Evolutionary conservation across 2,797 vertebrate genomes (phyloP).

Genomic region (Sebastiscus albofasciatus): DNA sequence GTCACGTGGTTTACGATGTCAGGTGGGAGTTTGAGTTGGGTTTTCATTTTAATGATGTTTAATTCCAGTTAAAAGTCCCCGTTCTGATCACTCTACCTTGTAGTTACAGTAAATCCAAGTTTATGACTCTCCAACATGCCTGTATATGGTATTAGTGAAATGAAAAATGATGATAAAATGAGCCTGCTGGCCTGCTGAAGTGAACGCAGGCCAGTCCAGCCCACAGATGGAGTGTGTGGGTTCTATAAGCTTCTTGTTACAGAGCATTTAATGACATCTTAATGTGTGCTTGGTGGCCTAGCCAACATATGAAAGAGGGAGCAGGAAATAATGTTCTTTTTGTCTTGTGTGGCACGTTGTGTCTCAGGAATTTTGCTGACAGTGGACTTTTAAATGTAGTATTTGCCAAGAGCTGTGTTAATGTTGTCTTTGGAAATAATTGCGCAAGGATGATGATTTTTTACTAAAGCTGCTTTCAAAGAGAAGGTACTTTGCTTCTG

Average conservation of each 20-base stretch:
- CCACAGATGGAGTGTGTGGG: slow-evolving; percentile 15
- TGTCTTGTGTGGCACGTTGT: neutral
- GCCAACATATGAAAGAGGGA: neutral
- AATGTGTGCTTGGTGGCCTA: neutral
- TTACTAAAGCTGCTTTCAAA: neutral
- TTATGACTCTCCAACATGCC: neutral
- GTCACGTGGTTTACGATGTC: no score
- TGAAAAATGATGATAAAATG: neutral
- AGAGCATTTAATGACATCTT: slow-evolving; percentile 6
- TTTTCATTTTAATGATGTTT: no score
- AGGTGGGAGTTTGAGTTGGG: no score
- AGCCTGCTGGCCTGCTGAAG: slow-evolving; percentile 1
- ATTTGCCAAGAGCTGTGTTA: slow-evolving; percentile 8
- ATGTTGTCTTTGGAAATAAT: neutral
- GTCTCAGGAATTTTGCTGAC: slow-evolving; percentile 18
- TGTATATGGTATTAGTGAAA: neutral
- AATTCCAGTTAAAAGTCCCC: neutral
- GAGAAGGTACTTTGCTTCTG: neutral
- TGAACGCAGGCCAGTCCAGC: slow-evolving; percentile 5
- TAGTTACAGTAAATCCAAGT: neutral
- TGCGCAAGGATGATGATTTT: neutral
- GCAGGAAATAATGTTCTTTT: slow-evolving; percentile 1
- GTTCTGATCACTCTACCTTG: neutral
- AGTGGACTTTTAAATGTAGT: neutral
- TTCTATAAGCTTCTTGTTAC: slow-evolving; percentile 22